Evolutionary conservation across 2,888 invertebrate species (phyloP), one percentile per base, ranked within the genome.

Genomic region (Chloromyia formosa): DNA sequence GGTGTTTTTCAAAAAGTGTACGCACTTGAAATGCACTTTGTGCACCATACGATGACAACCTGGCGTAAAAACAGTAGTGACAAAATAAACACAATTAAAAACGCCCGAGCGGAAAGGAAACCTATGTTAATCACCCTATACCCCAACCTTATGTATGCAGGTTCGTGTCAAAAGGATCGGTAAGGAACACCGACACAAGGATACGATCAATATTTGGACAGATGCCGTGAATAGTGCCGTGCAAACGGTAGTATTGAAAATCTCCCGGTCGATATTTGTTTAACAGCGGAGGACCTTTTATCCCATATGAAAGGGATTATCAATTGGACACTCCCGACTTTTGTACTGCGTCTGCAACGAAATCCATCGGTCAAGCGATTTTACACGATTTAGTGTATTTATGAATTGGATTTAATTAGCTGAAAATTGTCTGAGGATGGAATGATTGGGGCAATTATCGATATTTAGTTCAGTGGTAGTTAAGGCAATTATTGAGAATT

Each of bases 41-140:
- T 9, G 10, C 54, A 14, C n/a, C 49, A n/a, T 14, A 23, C 14
- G 20, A 54, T 27, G 20, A 16, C 16, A 53, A 10, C 22, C 58
- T 71, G 56, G 58, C 58, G 71, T 42, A 71, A 71, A 69, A 71
- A 71, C 71, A 71, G 71, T 71, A 71, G 71, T 71, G 71, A 1
- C 27, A 71, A 71, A 71, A 71, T 56, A 71, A 71, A 71, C 22
- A 20, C n/a, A 71, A 71, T 56, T 58, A 56, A 23, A 58, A n/a
- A 60, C n/a, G 27, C 18, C 16, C 7, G 27, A 2, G 42, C 20
- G 14, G 45, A 22, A 66, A 35, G 61, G 22, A 58, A 60, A 60
- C 23, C 60, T 40, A 40, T 64, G 7, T 35, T 35, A 35, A 35
- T 35, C n/a, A 1, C 9, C 40, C 16, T 42, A 10, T n/a, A 49